Evolutionary conservation across 2,113 vertebrate species (phyloP), one percentile per base, ranked within the genome.

Genomic region (Colinus virginianus): DNA sequence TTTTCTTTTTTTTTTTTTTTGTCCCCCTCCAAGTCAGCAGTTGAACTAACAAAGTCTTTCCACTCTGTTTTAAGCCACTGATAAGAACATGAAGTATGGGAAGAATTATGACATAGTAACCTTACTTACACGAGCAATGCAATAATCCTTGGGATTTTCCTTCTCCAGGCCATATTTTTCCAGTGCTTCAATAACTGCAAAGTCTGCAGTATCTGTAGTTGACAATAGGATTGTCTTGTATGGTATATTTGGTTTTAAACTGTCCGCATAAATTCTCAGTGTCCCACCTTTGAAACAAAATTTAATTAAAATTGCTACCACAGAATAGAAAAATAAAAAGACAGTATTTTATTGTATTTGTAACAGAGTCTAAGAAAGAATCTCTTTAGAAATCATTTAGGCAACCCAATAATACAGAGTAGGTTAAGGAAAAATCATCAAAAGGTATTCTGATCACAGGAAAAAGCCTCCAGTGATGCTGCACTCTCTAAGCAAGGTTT

Each of bases 191-290:
- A 98, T 97, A 95, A 99, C 99, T 11, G 99, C 99, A 32, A 99
- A 99, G 96, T 99, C 99, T 1, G 99, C 98, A 19, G 98, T 98
- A 96, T 99, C 99, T 2, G 98, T 98, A 10, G 99, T 99, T 22
- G 99, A 99, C 68, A 99, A 97, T 86, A 99, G 98, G 98, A 99
- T 99, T 96, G 99, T 99, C 97, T 99, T 99, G 89, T 99, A 99
- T 0, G 99, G 99, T 94, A 99, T 99, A 97, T 99, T 99, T 92
- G 99, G 99, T 96, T 98, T 99, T 94, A 99, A 98, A 90, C 99
- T 99, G 96, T 99, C 99, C 3, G 99, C 99, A 71, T 99, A 99
- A 91, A 99, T 99, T 86, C 99, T 97, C 93, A 99, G 80, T 2
- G 99, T 99, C 30, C 99, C 99, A 92, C 99, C 99, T 99, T 91